Conservation (phyloP, 2,888 invertebrate species). For the Lasiommata megera region DNA sequence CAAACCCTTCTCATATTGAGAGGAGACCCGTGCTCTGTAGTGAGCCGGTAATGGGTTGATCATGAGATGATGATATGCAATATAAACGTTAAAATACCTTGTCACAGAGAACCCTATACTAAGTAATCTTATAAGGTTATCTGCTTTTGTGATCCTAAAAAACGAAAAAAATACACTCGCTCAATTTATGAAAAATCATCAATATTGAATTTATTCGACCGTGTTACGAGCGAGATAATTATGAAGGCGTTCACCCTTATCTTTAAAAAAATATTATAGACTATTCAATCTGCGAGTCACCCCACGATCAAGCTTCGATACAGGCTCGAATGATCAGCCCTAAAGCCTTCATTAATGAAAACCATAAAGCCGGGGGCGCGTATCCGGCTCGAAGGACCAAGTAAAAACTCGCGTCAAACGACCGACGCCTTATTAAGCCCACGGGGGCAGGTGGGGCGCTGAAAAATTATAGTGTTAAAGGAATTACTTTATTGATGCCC, state of each 20-base stretch:
- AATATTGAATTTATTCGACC: constrained; percentile 27
- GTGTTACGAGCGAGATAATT: constrained; percentile 34
- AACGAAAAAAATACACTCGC: background rate
- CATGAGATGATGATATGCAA: too few relatives aligned
- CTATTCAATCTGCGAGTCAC: constrained; percentile 43
- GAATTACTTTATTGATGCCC: constrained; percentile 54
- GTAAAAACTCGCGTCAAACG: constrained; percentile 64
- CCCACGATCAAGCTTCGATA: constrained; percentile 58
- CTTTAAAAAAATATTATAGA: constrained; percentile 46
- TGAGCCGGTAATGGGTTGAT: too few relatives aligned
- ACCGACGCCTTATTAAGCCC: constrained; percentile 68
- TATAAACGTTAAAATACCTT: too few relatives aligned
- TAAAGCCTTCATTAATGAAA: constrained; percentile 75
- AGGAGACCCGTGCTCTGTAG: too few relatives aligned
- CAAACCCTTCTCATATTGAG: too few relatives aligned
- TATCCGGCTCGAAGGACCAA: constrained; percentile 57
- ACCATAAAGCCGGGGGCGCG: constrained; percentile 62
- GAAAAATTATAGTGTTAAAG: constrained; percentile 60
- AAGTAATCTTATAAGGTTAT: too few relatives aligned
- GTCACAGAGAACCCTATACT: too few relatives aligned
- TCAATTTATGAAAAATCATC: constrained; percentile 28
- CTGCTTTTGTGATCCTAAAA: too few relatives aligned
- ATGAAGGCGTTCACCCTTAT: constrained; percentile 36
- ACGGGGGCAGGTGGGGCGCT: constrained; percentile 53
- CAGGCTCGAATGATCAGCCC: constrained; percentile 69